A percentile compares a stretch with the other conserved stretches of the same genome.
phyloP scores from a whole-genome alignment of 2,113 vertebrate species.

The Scortum barcoo region DNA sequence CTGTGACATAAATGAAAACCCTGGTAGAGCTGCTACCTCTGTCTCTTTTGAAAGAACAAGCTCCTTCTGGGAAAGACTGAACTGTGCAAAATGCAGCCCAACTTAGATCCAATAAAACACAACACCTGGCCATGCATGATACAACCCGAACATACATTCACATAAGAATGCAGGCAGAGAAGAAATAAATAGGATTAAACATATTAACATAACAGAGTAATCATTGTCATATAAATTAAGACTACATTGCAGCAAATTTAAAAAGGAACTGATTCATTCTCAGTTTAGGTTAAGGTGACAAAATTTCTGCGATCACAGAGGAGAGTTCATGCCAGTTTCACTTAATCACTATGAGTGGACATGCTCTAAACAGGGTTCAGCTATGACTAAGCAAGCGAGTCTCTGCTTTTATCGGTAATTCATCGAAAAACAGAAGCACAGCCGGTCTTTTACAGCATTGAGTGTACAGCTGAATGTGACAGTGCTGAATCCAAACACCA shows the following conservation, averaged over 20 bases:
- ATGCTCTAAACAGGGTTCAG: slow-evolving; percentile 63
- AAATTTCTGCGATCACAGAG: slow-evolving; percentile 57
- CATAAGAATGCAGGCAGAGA: slow-evolving; percentile 88
- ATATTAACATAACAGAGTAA: slow-evolving; percentile 83
- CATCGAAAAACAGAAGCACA: slow-evolving; percentile 61
- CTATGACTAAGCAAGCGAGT: slow-evolving; percentile 55
- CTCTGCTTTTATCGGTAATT: slow-evolving; percentile 40
- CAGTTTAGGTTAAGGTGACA: slow-evolving; percentile 75
- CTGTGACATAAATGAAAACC: slow-evolving; percentile 67
- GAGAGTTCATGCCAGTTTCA: slow-evolving; percentile 70
- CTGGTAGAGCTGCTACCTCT: slow-evolving; percentile 29
- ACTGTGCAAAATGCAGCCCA: slow-evolving; percentile 88
- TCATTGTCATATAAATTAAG: slow-evolving; percentile 81
- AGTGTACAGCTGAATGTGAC: slow-evolving; percentile 51
- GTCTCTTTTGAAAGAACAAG: slow-evolving; percentile 51
- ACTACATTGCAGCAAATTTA: slow-evolving; percentile 77
- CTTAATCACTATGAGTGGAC: slow-evolving; percentile 66
- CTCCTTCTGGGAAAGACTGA: slow-evolving; percentile 76
- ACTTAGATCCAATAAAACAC: slow-evolving; percentile 66
- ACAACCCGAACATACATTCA: slow-evolving; percentile 67
- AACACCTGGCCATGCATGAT: slow-evolving; percentile 80
- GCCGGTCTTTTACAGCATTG: slow-evolving; percentile 58
- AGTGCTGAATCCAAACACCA: slow-evolving; percentile 8
- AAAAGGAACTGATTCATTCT: slow-evolving; percentile 61
- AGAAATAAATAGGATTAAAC: slow-evolving; percentile 96